phyloP scores from a whole-genome alignment of 2,888 invertebrate genomes.

The Drosophila niveifrons region DNA sequence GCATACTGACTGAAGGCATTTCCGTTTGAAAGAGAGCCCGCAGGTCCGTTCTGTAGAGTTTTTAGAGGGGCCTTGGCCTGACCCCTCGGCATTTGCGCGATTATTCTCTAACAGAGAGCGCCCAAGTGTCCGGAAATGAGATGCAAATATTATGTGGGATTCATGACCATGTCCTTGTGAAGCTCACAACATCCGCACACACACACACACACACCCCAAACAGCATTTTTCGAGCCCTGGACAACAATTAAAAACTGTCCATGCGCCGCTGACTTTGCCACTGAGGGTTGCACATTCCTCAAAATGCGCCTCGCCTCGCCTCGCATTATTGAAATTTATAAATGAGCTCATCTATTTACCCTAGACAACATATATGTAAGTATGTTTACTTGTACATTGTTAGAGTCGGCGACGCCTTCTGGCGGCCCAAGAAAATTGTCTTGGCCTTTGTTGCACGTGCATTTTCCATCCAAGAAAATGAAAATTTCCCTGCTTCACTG shows the following conservation, averaged over 20 bases:
- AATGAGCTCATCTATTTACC: constrained; percentile 62
- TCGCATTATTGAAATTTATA: constrained; percentile 58
- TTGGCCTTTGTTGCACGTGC: constrained; percentile 70
- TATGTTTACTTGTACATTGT: constrained; percentile 2
- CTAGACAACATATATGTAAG: constrained; percentile 14
- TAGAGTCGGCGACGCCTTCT: constrained; percentile 35
- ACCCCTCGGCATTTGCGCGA: constrained; percentile 62
- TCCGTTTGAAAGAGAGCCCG: constrained; percentile 64
- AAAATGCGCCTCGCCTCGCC: constrained; percentile 28
- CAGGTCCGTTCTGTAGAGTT: constrained; percentile 26
- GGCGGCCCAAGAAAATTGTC: constrained; percentile 64
- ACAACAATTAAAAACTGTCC: constrained; percentile 66
- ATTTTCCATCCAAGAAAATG: constrained; percentile 62
- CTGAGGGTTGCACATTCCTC: constrained; percentile 67
- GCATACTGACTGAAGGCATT: constrained; percentile 65
- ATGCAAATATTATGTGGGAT: constrained; percentile 86
- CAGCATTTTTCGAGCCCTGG: constrained; percentile 48
- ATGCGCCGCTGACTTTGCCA: constrained; percentile 64
- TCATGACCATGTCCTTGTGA: constrained; percentile 82
- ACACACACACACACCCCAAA: constrained; percentile 43
- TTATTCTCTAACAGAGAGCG: constrained; percentile 38
- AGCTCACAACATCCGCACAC: constrained; percentile 49
- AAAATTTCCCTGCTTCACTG: constrained; percentile 73
- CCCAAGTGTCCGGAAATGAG: constrained; percentile 85
- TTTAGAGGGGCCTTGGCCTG: constrained; percentile 12